Percentiles rank a stretch among this genome's conserved stretches.
These are phyloP conservation scores for Polyergus mexicanus DNA, from an alignment of 1,140 invertebrate species.

Conservation along the genomic window DNA sequence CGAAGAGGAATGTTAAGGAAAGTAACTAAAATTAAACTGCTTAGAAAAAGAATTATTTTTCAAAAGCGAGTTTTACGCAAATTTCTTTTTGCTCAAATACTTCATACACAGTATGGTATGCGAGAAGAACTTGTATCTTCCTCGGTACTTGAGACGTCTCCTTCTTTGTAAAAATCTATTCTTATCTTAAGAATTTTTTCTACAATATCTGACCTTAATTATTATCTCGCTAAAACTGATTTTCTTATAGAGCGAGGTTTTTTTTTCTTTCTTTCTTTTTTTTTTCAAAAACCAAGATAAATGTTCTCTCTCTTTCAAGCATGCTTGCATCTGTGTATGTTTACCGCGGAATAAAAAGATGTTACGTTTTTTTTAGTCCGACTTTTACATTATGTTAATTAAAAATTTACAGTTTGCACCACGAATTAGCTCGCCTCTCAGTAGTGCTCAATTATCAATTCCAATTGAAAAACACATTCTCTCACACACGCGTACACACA, in stretches of 20 bases:
- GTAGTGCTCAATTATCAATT: conserved; percentile 56
- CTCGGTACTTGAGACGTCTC: no score
- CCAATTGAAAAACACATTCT: conserved; percentile 50
- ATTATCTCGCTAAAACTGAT: no score
- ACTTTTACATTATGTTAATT: neutral
- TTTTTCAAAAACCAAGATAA: neutral
- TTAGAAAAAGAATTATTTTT: neutral
- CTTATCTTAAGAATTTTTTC: no score
- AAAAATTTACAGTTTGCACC: conserved; percentile 32
- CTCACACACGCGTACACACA: no score
- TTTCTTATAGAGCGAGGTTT: no score
- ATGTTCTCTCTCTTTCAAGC: neutral
- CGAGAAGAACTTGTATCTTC: no score
- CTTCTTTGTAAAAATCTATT: neutral
- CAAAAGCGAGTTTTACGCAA: neutral
- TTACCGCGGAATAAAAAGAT: neutral
- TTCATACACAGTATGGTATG: neutral
- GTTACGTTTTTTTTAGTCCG: neutral
- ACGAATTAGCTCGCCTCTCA: conserved; percentile 27
- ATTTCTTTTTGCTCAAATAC: neutral
- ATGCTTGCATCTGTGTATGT: neutral
- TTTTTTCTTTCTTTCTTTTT: neutral
- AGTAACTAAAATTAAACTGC: neutral
- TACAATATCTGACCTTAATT: no score
- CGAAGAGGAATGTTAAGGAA: neutral